A percentile compares a stretch with the other conserved stretches of the same genome.
Conservation (phyloP, 2,113 vertebrate genomes). For the Calyptommatus sinebrachiatus region DNA sequence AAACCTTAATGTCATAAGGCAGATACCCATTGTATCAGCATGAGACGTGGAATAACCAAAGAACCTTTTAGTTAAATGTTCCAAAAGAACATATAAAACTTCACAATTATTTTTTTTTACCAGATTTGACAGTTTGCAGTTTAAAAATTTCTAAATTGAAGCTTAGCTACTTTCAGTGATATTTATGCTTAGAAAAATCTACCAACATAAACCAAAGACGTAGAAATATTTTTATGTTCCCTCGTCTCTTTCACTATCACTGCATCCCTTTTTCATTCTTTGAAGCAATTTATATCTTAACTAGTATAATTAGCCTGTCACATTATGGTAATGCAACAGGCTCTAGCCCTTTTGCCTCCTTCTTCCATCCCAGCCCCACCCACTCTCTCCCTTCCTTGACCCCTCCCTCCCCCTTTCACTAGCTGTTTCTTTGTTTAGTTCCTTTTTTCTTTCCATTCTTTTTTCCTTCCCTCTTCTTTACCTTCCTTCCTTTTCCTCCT, state of each 20-base stretch:
- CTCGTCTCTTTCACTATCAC: background rate
- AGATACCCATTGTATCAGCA: no score
- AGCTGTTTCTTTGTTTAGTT: no score
- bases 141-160: conserved; percentile 35
- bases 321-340: no score
- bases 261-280: conserved; percentile 19
- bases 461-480: no score
- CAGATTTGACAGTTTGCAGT: conserved; percentile 12
- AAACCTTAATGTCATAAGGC: no score
- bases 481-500: no score
- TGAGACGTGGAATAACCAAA: background rate
- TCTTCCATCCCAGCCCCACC: no score
- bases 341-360: no score
- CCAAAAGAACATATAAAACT: background rate
- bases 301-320: no score
- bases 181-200: conserved; percentile 51
- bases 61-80: conserved; percentile 21
- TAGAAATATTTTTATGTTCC: conserved; percentile 21
- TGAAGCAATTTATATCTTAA: background rate
- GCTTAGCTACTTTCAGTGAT: conserved; percentile 27
- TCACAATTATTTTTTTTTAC: conserved; percentile 30
- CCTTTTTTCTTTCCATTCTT: no score
- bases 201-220: conserved; percentile 50
- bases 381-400: no score
- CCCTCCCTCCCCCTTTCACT: no score